These are phyloP conservation scores for Etia nguti DNA, from an alignment of 2,113 vertebrate species.

Conservation along the genomic window DNA sequence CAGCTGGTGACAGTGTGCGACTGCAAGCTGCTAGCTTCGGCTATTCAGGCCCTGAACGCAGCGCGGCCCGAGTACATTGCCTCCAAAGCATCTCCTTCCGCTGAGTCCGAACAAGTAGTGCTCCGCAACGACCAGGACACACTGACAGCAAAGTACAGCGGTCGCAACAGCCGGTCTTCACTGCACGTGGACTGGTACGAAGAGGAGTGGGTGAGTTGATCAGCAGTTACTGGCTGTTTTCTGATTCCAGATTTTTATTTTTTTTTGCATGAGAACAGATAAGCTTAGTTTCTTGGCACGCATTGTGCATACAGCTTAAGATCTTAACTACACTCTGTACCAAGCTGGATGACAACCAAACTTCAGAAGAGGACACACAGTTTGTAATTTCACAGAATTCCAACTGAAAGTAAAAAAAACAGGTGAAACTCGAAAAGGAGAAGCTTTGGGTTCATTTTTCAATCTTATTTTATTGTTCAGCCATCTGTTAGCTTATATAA, in stretches of 20 bases:
- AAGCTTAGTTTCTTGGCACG: background rate
- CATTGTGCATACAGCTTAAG: background rate
- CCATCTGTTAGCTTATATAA: background rate
- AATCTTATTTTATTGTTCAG: background rate
- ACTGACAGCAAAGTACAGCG: slow-evolving; percentile 89
- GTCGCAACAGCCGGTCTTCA: slow-evolving; percentile 85
- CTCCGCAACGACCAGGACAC: slow-evolving; percentile 97
- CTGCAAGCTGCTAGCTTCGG: slow-evolving; percentile 90
- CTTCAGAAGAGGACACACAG: background rate
- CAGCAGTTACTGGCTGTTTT: background rate
- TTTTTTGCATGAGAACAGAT: background rate
- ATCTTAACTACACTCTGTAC: background rate
- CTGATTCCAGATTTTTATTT: background rate
- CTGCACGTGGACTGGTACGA: slow-evolving; percentile 91
- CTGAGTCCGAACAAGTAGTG: slow-evolving; percentile 91
- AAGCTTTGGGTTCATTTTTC: background rate
- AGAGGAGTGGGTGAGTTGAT: slow-evolving; percentile 89
- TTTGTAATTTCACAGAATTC: background rate
- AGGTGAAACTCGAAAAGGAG: background rate
- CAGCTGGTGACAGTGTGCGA: slow-evolving; percentile 95
- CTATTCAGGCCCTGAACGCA: slow-evolving; percentile 90
- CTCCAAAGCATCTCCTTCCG: slow-evolving; percentile 89
- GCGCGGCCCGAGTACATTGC: slow-evolving; percentile 95
- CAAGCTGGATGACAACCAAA: background rate
- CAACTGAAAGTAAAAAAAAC: background rate